A percentile compares a stretch with the other conserved stretches of the same genome.
phyloP scores from a whole-genome alignment of 2,797 vertebrate species.

The Luscinia megarhynchos region DNA sequence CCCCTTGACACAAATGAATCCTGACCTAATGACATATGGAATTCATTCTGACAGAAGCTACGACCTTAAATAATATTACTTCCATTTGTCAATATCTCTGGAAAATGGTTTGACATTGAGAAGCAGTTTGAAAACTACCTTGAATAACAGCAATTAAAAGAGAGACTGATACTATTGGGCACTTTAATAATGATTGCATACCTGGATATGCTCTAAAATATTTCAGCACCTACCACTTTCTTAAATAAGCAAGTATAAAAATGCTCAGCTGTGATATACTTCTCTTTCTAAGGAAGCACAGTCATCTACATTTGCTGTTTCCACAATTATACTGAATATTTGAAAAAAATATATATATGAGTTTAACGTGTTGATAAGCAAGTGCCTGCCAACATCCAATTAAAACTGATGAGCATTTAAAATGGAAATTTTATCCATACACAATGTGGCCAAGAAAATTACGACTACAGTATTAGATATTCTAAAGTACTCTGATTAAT shows the following conservation, averaged over 20 bases:
- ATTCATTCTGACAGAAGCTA: conserved; percentile 70
- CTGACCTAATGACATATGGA: conserved; percentile 51
- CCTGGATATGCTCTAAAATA: conserved; percentile 72
- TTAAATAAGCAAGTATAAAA: conserved; percentile 56
- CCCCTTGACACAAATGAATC: conserved; percentile 49
- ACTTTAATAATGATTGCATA: conserved; percentile 66
- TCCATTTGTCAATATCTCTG: conserved; percentile 70
- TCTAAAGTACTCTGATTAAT: neutral
- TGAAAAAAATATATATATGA: neutral
- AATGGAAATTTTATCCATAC: neutral
- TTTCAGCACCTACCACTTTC: conserved; percentile 66
- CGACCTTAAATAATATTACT: conserved; percentile 68
- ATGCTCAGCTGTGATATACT: conserved; percentile 62
- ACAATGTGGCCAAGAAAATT: neutral
- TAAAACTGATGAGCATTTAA: neutral
- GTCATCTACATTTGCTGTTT: conserved; percentile 65
- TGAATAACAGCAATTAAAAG: conserved; percentile 62
- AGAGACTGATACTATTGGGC: conserved; percentile 51
- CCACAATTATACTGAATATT: conserved; percentile 41
- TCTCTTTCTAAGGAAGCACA: conserved; percentile 47
- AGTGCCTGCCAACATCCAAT: neutral
- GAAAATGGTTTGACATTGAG: conserved; percentile 61
- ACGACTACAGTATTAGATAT: neutral
- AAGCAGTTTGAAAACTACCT: conserved; percentile 58
- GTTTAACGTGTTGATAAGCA: conserved; percentile 48